Evolutionary conservation across 2,888 invertebrate genomes (phyloP).

Genomic region (Adelphocoris suturalis): DNA sequence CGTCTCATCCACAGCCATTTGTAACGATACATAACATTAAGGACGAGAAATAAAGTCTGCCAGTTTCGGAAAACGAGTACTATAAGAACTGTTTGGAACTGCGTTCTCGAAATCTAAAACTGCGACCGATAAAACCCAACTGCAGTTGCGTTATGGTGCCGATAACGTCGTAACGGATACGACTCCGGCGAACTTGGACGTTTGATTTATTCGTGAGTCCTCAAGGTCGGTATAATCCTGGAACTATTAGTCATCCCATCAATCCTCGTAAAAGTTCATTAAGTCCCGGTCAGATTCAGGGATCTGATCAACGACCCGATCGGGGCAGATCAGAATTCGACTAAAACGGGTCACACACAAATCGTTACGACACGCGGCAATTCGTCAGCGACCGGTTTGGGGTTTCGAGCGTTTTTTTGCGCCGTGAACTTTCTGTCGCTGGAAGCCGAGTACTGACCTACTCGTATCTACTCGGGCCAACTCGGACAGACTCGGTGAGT

Average conservation of each 20-base stretch:
- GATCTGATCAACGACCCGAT: background rate
- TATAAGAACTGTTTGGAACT: too few species aligned
- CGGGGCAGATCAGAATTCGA: background rate
- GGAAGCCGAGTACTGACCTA: background rate
- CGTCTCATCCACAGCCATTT: too few species aligned
- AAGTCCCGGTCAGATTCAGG: background rate
- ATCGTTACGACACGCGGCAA: slow-evolving; percentile 10
- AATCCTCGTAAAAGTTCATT: background rate
- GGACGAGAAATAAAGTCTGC: too few species aligned
- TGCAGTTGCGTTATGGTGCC: too few species aligned
- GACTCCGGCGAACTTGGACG: too few species aligned
- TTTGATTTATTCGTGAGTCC: background rate
- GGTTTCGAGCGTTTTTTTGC: background rate
- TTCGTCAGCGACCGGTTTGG: background rate
- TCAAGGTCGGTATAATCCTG: background rate
- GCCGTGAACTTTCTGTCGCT: background rate
- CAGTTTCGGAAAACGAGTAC: too few species aligned
- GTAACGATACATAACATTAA: too few species aligned
- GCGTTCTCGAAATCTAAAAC: too few species aligned
- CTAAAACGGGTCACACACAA: background rate
- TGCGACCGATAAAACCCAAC: too few species aligned
- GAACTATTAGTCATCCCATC: background rate
- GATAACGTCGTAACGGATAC: too few species aligned
- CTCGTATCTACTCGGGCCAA: background rate
- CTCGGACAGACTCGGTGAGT: background rate